Evolutionary conservation across 2,888 invertebrate genomes (phyloP).

Genomic region (Apamea epomidion): DNA sequence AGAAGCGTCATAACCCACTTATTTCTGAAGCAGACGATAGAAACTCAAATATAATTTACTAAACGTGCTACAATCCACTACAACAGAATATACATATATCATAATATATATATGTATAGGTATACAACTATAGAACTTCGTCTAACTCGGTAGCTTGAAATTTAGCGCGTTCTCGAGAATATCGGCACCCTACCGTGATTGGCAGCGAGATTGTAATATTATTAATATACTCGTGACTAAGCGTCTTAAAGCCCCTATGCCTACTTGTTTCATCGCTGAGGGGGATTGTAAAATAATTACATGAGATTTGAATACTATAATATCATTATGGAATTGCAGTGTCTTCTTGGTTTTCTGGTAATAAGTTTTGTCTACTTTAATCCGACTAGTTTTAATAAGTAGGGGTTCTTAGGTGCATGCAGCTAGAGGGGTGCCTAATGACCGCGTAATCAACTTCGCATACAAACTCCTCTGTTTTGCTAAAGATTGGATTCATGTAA

Average conservation of each 20-base stretch:
- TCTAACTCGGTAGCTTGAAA: conserved; percentile 66
- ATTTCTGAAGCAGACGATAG: conserved; percentile 35
- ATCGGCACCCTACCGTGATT: conserved; percentile 66
- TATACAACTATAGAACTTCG: conserved; percentile 51
- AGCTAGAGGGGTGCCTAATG: too few relatives aligned
- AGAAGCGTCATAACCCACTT: conserved; percentile 41
- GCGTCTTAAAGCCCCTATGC: conserved; percentile 48
- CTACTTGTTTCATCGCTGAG: conserved; percentile 38
- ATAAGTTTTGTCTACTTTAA: neutral
- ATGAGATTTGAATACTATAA: conserved; percentile 41
- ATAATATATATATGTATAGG: conserved; percentile 11
- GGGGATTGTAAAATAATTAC: conserved; percentile 49
- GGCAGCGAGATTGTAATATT: conserved; percentile 57
- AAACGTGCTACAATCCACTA: conserved; percentile 48
- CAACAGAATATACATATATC: conserved; percentile 20
- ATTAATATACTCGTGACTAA: conserved; percentile 60
- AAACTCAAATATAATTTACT: conserved; percentile 49
- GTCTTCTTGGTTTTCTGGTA: conserved; percentile 20
- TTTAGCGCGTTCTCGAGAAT: conserved; percentile 63
- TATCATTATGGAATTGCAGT: conserved; percentile 28
- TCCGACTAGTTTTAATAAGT: conserved; percentile 20
- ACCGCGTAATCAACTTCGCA: neutral
- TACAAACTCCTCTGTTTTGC: neutral
- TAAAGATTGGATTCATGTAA: neutral
- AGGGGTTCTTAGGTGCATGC: neutral